Evolutionary conservation across 2,888 invertebrate species (phyloP), one percentile per base, ranked within the genome.

Genomic region (Stenchaetothrips biformis): DNA sequence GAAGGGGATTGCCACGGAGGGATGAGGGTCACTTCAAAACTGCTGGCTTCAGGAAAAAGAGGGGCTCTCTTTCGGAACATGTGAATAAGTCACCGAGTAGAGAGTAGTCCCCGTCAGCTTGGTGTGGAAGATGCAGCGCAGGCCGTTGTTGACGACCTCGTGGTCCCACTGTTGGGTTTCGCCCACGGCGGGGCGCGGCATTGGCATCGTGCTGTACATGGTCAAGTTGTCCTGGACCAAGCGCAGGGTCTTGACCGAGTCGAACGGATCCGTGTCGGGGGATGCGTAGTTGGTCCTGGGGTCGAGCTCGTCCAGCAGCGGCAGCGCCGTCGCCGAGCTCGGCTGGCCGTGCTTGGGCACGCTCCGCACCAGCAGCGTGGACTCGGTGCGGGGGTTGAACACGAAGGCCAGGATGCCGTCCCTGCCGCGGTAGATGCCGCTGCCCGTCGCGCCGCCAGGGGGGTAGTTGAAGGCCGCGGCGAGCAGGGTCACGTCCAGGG

Each of bases 381-480:
- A 88, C 0, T 86, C 86, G 0, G 87, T 85, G 16, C 85, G 82
- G 3, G 89, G 89, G 1, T 89, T 87, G 88, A 89, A 89, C 0
- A 87, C 85, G 82, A 88, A 88, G 47, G 86, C 82, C 21, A 89
- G 82, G 0, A 88, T 87, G 0, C 90, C 90, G 0, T 87, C 87
- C 82, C 85, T 86, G 0, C 92, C 92, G 0, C 90, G 89, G 85
- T 90, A 95, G 80, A 95, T 92, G n/a, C 95, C 95, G 13, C 92
- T 92, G 6, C 95, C 95, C 53, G 92, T 90, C 83, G 89, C 90
- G 3, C 92, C 92, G 0, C 87, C 84, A 0, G 81, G 81, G 0
- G 92, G 92, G 78, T 89, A 87, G 84, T 92, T 94, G 2, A 92
- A 90, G 25, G 94, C 94, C 2, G 95, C 87, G 0, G 91, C 92